Percentiles rank a stretch among this genome's conserved stretches.
Conservation (phyloP, 2,888 invertebrate genomes). For the Empis livida region DNA sequence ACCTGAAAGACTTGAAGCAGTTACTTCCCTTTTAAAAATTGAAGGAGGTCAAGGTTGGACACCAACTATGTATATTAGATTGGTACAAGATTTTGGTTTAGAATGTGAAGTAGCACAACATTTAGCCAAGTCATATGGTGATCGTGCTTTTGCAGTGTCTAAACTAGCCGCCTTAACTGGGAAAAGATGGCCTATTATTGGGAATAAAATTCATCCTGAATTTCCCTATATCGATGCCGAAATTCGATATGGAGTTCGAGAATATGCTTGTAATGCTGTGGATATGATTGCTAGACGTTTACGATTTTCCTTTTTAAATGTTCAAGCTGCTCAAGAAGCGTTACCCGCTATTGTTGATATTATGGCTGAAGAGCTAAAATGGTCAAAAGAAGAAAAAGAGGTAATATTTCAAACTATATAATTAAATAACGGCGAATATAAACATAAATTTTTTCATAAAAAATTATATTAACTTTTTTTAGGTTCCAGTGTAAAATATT, state of each 20-base stretch:
- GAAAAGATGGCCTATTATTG: conserved; percentile 96
- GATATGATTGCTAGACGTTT: conserved; percentile 94
- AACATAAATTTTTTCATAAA: too few species aligned
- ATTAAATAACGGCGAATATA: too few species aligned
- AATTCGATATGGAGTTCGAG: conserved; percentile 79
- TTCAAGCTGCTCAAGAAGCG: conserved; percentile 93
- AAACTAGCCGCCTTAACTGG: conserved; percentile 94
- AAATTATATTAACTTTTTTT: too few species aligned
- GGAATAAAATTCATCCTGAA: conserved; percentile 90
- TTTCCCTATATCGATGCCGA: conserved; percentile 99
- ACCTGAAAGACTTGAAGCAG: conserved; percentile 51
- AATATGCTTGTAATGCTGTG: conserved; percentile 92
- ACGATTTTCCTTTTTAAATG: conserved; percentile 91
- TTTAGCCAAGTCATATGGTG: conserved; percentile 90
- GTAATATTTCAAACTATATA: conserved; percentile 24
- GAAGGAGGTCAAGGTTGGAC: conserved; percentile 97
- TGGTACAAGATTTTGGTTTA: conserved; percentile 97
- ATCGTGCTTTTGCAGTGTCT: conserved; percentile 93
- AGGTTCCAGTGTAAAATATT: too few species aligned
- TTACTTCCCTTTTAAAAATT: conserved; percentile 83
- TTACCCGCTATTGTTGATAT: conserved; percentile 84
- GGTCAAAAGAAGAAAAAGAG: conserved; percentile 67
- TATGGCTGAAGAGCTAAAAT: conserved; percentile 92
- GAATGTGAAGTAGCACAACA: conserved; percentile 97
- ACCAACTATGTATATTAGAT: conserved; percentile 93